Evolutionary conservation across 2,113 vertebrate species (phyloP).

Genomic region (Nematolebias whitei): DNA sequence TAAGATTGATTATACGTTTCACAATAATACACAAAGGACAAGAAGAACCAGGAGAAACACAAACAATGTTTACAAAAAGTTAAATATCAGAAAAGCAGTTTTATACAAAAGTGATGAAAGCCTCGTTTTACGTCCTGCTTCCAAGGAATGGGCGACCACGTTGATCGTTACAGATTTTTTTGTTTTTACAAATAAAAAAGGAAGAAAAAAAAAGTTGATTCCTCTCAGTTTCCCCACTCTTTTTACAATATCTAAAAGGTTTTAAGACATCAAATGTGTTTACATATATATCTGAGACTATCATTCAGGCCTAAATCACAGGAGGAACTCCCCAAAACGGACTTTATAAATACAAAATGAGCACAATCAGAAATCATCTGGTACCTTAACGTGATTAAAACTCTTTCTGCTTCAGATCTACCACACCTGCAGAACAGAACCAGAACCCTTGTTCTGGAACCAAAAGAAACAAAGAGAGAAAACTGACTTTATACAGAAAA

Average conservation of each 20-base stretch:
- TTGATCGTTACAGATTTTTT: slow-evolving; percentile 29
- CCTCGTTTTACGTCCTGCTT: slow-evolving; percentile 65
- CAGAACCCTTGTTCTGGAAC: not conserved
- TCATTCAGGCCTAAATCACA: slow-evolving; percentile 81
- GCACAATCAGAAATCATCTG: slow-evolving; percentile 75
- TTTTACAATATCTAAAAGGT: slow-evolving; percentile 85
- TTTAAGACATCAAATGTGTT: slow-evolving; percentile 83
- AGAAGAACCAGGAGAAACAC: slow-evolving; percentile 72
- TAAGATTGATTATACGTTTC: slow-evolving; percentile 81
- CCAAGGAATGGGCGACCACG: slow-evolving; percentile 64
- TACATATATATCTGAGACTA: slow-evolving; percentile 79
- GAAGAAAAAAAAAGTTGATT: slow-evolving; percentile 73
- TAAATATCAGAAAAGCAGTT: slow-evolving; percentile 78
- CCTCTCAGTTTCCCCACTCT: slow-evolving; percentile 69
- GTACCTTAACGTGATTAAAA: slow-evolving; percentile 77
- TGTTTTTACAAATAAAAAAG: slow-evolving; percentile 68
- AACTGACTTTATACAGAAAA: slow-evolving; percentile 13
- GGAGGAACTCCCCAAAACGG: slow-evolving; percentile 74
- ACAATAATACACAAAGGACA: slow-evolving; percentile 80
- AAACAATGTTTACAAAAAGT: slow-evolving; percentile 82
- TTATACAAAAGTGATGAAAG: slow-evolving; percentile 81
- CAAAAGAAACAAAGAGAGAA: slow-evolving; percentile 8
- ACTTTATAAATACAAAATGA: slow-evolving; percentile 83
- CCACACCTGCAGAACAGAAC: slow-evolving; percentile 65
- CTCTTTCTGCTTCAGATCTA: slow-evolving; percentile 74